Percentiles rank a stretch among this genome's conserved stretches.
phyloP scores from a whole-genome alignment of 2,888 invertebrate species.

The Nasonovia ribisnigri region DNA sequence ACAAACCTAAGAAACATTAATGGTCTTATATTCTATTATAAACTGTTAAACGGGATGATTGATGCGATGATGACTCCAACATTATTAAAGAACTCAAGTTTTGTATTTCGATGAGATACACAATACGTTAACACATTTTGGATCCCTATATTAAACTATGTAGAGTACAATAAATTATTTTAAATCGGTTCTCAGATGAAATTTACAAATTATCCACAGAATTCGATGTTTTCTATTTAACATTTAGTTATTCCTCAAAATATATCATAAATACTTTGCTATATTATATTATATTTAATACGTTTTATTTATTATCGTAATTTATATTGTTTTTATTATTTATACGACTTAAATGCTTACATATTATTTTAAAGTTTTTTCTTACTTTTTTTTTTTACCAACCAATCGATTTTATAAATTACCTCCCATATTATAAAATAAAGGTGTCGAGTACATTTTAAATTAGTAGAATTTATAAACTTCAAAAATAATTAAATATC shows the following conservation, averaged over 20 bases:
- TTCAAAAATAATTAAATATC: background rate
- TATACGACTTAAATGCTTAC: background rate
- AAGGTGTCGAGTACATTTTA: background rate
- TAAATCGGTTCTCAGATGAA: background rate
- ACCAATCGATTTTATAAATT: background rate
- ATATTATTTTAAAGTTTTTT: background rate
- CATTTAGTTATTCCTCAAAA: background rate
- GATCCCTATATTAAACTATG: background rate
- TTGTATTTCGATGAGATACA: background rate
- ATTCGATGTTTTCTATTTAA: background rate
- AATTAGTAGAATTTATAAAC: background rate
- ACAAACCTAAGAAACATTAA: background rate
- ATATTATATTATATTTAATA: background rate
- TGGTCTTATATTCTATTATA: background rate
- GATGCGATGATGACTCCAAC: background rate
- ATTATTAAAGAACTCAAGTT: background rate
- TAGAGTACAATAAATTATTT: background rate
- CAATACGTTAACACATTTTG: background rate
- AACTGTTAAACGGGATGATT: background rate
- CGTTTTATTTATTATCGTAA: background rate
- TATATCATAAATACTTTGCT: background rate
- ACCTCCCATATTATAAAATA: background rate
- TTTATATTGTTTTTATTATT: background rate
- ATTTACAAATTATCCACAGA: background rate
- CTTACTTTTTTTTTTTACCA: background rate